Base-by-base conservation (phyloP, 2,113 vertebrate genomes). In the Coreoperca whiteheadi region DNA sequence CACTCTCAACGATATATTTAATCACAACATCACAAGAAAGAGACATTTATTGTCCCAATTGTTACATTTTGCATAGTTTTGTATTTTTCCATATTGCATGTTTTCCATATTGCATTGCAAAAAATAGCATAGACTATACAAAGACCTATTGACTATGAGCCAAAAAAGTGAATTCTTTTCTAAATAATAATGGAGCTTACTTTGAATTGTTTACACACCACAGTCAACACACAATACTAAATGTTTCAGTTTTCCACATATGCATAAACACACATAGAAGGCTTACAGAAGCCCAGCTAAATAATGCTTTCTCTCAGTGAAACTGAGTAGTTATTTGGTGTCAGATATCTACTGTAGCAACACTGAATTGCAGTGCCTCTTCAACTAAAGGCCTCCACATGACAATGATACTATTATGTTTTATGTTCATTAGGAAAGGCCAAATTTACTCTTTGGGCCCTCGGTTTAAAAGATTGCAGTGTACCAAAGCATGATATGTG, bases 331-430 rank as follows among this genome's bases (percentile, higher is more conserved):
- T 28, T 79, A 70, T 41, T 56, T 80, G 4, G 79, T 54, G 60
- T 74, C 66, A 81, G 61, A 82, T 69, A 78, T 67, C 65, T 77
- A 25, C 82, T 85, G 79, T 72, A 32, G 73, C 59, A 69, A 59
- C 56, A 67, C 82, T 75, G 71, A 54, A 70, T 32, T 53, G 4
- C 67, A 74, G 74, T 86, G 80, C 84, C 48, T 37, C 54, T 63
- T 41, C 43, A 69, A 12, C 69, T 51, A 48, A 81, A 76, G 48
- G 3, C 56, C 37, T 14, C 63, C 21, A 48, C n/a, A 28, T 41
- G 11, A 87, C 70, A 79, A 54, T 72, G 39, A 32, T 71, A 37
- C 46, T 53, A 53, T 65, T 80, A 53, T 75, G 79, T 54, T 88
- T 82, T 81, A 73, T 75, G 20, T 74, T 81, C 39, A 74, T 54